Evolutionary conservation across 2,113 vertebrate species (phyloP), one percentile per base, ranked within the genome.

Genomic region (Pongo pygmaeus): DNA sequence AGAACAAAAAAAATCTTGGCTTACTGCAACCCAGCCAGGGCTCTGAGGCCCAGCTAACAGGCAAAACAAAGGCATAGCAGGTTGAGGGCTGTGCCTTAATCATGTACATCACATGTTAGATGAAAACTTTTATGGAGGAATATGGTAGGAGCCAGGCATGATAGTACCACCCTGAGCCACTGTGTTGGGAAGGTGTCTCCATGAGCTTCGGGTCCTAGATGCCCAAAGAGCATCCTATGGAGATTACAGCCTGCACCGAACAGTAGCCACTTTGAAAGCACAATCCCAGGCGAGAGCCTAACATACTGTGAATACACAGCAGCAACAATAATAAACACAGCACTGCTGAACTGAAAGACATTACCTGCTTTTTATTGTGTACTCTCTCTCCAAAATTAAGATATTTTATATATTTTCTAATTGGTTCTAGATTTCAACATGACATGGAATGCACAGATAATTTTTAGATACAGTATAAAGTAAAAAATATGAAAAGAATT

Each of bases 361-460:
- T 57, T 43, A 64, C 46, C 46, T 78, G 32, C 64, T 89, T 89
- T 81, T 50, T 83, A 81, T 16, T 74, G 25, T 89, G 67, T 59
- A 38, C 4, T 10, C n/a, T 14, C 3, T 5, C 40, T 40, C 7
- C 59, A 79, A 61, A 59, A 67, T 55, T 70, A 88, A 84, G 72
- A 48, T 43, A 57, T 38, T 59, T 1, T 22, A 32, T 81, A 17
- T 30, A 22, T 69, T 61, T 92, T 52, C 40, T 79, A 70, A 81
- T 84, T 69, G 55, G 64, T 89, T 96, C 64, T 96, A 67, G 84
- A 77, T 88, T 91, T 93, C 35, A 89, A 67, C 18, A 77, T 40
- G 55, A 75, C n/a, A 22, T 72, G 38, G 77, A 64, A 80, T 30
- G 11, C n/a, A 87, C 30, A 59, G 64, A 91, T 43, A 87, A 93